These are phyloP conservation scores for Carterocephalus palaemon DNA, from an alignment of 2,888 invertebrate genomes.

Conservation along the genomic window DNA sequence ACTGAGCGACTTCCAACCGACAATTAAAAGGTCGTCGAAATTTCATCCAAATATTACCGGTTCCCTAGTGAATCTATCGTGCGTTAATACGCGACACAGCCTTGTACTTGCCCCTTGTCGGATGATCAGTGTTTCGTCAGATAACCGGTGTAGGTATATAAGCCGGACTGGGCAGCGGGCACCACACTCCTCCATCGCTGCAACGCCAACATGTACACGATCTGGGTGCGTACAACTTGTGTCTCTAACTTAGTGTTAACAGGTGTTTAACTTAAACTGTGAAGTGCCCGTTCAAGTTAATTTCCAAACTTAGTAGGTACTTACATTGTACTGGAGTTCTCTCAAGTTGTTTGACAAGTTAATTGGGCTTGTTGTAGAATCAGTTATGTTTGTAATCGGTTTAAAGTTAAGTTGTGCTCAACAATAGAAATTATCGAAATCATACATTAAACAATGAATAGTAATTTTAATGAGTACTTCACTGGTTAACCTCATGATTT, in stretches of 20 bases:
- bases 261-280: slow-evolving; percentile 1
- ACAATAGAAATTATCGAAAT: too few species aligned
- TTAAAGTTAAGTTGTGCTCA: too few species aligned
- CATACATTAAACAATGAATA: too few species aligned
- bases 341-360: too few species aligned
- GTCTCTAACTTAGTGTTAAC: slow-evolving; percentile 16
- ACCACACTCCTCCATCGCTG: slow-evolving; percentile 51
- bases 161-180: slow-evolving; percentile 43
- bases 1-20: neutral
- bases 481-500: too few species aligned
- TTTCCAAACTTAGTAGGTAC: too few species aligned
- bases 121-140: slow-evolving; percentile 38
- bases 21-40: slow-evolving; percentile 16
- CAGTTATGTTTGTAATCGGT: too few species aligned
- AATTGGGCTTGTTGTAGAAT: too few species aligned
- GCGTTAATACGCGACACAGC: slow-evolving; percentile 43
- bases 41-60: slow-evolving; percentile 35
- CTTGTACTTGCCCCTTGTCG: slow-evolving; percentile 47
- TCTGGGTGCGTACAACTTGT: slow-evolving; percentile 57
- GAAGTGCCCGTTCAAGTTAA: slow-evolving; percentile 8
- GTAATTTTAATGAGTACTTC: neutral
- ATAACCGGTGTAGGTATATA: slow-evolving; percentile 48
- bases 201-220: slow-evolving; percentile 51
- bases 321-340: too few species aligned
- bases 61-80: slow-evolving; percentile 20